A percentile compares a stretch with the other conserved stretches of the same genome.
Conservation (phyloP, 2,797 vertebrate species). For the Simalia tracyae region DNA sequence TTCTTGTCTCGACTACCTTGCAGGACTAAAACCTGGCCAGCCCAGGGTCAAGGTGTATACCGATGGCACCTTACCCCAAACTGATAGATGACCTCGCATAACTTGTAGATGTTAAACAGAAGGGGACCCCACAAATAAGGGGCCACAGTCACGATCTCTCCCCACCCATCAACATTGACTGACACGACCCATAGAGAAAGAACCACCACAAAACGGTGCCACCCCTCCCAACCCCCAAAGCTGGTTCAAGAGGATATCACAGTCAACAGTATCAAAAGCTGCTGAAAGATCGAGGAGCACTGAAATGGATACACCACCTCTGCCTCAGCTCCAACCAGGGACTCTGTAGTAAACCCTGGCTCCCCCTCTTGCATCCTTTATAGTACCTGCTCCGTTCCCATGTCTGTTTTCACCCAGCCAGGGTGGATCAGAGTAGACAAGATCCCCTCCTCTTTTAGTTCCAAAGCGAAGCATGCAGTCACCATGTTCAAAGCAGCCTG, state of each 20-base stretch:
- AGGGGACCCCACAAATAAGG: too few relatives aligned
- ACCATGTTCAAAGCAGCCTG: slow-evolving; percentile 65
- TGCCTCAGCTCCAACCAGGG: not conserved
- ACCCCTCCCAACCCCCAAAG: not conserved
- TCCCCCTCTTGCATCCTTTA: not conserved
- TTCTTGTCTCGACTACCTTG: too few relatives aligned
- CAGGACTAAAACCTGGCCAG: not conserved
- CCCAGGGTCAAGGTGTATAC: not conserved
- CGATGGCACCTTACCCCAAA: not conserved
- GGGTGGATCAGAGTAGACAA: slow-evolving; percentile 52
- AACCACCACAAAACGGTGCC: not conserved
- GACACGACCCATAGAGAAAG: not conserved
- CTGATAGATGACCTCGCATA: not conserved
- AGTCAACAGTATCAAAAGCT: not conserved
- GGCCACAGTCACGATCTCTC: too few relatives aligned
- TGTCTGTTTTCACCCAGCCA: slow-evolving; percentile 64
- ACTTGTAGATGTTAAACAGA: not conserved
- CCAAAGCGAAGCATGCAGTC: slow-evolving; percentile 30
- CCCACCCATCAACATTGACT: too few relatives aligned
- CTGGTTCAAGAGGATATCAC: not conserved
- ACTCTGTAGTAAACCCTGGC: not conserved
- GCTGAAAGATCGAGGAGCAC: not conserved
- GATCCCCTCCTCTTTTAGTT: slow-evolving; percentile 51
- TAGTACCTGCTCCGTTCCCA: slow-evolving; percentile 57
- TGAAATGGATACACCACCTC: not conserved